Base-by-base conservation (phyloP, 2,888 invertebrate genomes). In the Eristalis arbustorum region DNA sequence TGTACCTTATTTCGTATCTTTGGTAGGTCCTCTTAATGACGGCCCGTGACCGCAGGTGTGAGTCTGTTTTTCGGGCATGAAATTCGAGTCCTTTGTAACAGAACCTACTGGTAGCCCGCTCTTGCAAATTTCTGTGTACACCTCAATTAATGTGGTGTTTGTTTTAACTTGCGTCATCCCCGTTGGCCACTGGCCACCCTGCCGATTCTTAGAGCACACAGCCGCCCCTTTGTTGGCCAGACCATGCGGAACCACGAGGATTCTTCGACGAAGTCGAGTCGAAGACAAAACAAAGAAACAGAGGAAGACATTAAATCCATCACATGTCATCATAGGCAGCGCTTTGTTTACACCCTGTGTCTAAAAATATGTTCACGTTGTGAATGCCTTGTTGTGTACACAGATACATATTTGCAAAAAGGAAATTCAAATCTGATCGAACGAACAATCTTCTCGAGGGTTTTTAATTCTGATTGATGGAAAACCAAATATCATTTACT, bases 281-380 rank as follows among this genome's bases (percentile, higher is more conserved):
- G 66, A 49, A 4, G 28, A 11, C 25, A 59, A 56, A 59, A 37
- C 18, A 25, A 31, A 31, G 6, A 3, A 31, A 31, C n/a, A 31
- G n/a, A 13, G 62, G 18, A 34, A 14, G n/a, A 22, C 49, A 73
- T 56, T 78, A 69, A 61, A 83, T 83, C 83, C 78, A 83, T 83
- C 83, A 83, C 64, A 83, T 78, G 83, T 78, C 83, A 78, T 73
- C 56, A 62, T 72, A 18, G 56, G 31, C 56, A 64, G 42, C 71
- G 57, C 61, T 72, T 78, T 83, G 73, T 83, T 83, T 83, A 83
- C 69, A 72, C 28, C n/a, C 23, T 61, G 68, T 62, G 14, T 68
- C 76, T 76, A 68, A 68, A 78, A 71, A 78, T 78, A 78, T 22
- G 31, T 34, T 28, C 18, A 64, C 23, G 23, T 63, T 78, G 64